These are phyloP conservation scores for Pycnomerus fuliginosus DNA, from an alignment of 2,888 invertebrate species.

Conservation along the genomic window DNA sequence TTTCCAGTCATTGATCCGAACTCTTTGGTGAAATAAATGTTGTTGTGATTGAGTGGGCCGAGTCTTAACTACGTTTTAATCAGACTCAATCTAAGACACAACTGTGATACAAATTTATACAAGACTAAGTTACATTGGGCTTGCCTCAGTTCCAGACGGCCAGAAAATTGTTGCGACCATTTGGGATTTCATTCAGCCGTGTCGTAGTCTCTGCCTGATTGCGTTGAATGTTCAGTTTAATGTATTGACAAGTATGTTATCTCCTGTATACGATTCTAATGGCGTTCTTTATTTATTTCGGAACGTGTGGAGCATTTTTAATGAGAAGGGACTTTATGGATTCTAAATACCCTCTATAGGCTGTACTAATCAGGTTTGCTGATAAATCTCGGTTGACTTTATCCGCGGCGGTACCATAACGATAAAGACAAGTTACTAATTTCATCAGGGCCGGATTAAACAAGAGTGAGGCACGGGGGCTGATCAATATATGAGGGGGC, in stretches of 20 bases:
- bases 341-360: slow-evolving; percentile 44
- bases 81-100: slow-evolving; percentile 52
- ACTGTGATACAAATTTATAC: slow-evolving; percentile 54
- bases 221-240: slow-evolving; percentile 50
- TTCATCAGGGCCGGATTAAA: too few relatives aligned
- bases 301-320: slow-evolving; percentile 48
- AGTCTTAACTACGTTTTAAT: slow-evolving; percentile 52
- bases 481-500: too few relatives aligned
- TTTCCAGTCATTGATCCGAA: slow-evolving; percentile 36
- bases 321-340: slow-evolving; percentile 44
- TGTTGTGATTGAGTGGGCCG: slow-evolving; percentile 47
- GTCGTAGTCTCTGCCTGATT: slow-evolving; percentile 35
- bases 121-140: slow-evolving; percentile 50
- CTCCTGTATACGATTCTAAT: slow-evolving; percentile 52
- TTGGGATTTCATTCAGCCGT: background rate
- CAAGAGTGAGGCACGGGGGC: too few relatives aligned
- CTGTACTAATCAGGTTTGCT: slow-evolving; percentile 40
- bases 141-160: slow-evolving; percentile 45
- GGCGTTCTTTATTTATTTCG: slow-evolving; percentile 52
- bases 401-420: too few relatives aligned
- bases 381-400: too few relatives aligned
- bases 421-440: too few relatives aligned
- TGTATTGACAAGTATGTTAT: slow-evolving; percentile 54
- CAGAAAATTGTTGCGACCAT: slow-evolving; percentile 27
- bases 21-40: slow-evolving; percentile 33